Evolutionary conservation across 2,888 invertebrate species (phyloP).

Genomic region (Tethea ocularis): DNA sequence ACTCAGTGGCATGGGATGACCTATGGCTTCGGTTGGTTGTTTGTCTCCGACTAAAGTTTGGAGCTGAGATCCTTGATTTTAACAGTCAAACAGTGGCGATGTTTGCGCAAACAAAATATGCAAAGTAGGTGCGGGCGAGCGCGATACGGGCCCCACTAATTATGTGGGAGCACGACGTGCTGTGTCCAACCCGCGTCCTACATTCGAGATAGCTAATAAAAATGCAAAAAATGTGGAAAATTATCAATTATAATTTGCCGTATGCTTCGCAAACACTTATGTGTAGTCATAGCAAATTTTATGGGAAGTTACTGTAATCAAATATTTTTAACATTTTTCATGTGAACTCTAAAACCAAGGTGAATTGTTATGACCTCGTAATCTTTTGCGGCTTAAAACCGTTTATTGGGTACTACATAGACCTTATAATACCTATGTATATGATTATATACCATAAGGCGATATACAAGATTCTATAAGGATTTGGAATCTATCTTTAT

Average conservation of each 20-base stretch:
- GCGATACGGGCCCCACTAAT: conserved; percentile 76
- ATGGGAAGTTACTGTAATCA: neutral
- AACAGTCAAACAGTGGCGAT: conserved; percentile 76
- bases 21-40: conserved; percentile 51
- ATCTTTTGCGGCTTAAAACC: no score
- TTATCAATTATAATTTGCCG: conserved; percentile 79
- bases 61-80: conserved; percentile 71
- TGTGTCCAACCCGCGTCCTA: conserved; percentile 67
- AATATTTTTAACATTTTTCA: conserved; percentile 1
- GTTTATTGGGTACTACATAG: no score
- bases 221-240: conserved; percentile 72
- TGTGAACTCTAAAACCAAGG: neutral
- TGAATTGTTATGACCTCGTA: no score
- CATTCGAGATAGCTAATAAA: conserved; percentile 73
- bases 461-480: no score
- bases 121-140: conserved; percentile 75
- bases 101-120: conserved; percentile 81
- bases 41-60: conserved; percentile 58
- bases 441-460: no score
- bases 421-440: no score
- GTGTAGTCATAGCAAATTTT: conserved; percentile 23
- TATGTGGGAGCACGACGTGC: conserved; percentile 76
- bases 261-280: conserved; percentile 32
- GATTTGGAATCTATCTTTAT: no score
- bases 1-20: conserved; percentile 43